Percentiles rank a stretch among this genome's conserved stretches.
Conservation (phyloP, 2,888 invertebrate species). For the Notocelia uddmanniana region DNA sequence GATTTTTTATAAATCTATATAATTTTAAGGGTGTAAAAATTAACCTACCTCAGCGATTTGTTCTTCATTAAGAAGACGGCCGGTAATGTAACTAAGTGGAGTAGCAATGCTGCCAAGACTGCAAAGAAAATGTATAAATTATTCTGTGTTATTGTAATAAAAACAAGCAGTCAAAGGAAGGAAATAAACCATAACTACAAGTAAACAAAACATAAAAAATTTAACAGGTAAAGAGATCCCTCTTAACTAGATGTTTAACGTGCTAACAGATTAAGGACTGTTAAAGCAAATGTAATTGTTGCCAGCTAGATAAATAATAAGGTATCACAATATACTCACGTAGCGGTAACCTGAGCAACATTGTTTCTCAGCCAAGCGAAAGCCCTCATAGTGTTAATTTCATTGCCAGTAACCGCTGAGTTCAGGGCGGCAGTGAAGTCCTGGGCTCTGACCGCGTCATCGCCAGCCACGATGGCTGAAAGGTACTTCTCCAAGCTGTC, state of each 20-base stretch:
- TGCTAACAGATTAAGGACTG: no score
- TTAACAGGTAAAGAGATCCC: no score
- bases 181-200: no score
- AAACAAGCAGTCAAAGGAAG: no score
- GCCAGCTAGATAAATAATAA: conserved; percentile 6
- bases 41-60: conserved; percentile 66
- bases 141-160: no score
- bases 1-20: no score
- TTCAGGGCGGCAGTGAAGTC: conserved; percentile 73
- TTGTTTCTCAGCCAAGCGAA: conserved; percentile 82
- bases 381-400: conserved; percentile 83
- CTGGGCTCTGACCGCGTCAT: conserved; percentile 71
- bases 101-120: conserved; percentile 66
- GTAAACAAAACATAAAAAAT: no score
- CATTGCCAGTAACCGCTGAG: conserved; percentile 83
- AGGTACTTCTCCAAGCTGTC: conserved; percentile 65
- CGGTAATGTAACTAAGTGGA: conserved; percentile 65
- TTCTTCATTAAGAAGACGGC: conserved; percentile 65
- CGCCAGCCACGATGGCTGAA: conserved; percentile 61
- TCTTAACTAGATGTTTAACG: no score
- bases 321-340: conserved; percentile 61
- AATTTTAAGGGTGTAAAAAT: neutral
- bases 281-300: no score
- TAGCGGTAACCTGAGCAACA: conserved; percentile 52
- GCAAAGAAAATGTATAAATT: conserved; percentile 35